Conservation (phyloP, 2,797 vertebrate species). For the Benthosema pterotum region DNA sequence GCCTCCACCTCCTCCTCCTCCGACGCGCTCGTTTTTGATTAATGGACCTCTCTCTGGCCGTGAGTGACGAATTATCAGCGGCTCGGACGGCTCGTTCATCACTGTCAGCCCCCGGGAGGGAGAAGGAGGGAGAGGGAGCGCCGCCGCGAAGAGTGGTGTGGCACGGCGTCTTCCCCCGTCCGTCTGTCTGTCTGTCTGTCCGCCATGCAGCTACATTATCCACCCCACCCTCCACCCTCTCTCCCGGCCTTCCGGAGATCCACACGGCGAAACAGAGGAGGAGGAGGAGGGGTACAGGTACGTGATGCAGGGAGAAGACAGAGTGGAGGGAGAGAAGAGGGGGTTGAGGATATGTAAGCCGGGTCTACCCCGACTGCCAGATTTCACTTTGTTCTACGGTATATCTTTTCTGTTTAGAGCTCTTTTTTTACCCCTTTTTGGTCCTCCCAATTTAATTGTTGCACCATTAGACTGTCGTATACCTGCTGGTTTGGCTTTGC, state of each 20-base stretch:
- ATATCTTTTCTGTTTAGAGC: too few relatives aligned
- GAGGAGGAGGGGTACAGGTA: not conserved
- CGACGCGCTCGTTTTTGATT: conserved; percentile 74
- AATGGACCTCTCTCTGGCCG: conserved; percentile 75
- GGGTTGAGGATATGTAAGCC: not conserved
- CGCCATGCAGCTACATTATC: conserved; percentile 50
- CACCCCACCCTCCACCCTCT: conserved; percentile 10
- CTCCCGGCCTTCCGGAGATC: not conserved
- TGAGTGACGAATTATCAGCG: conserved; percentile 83
- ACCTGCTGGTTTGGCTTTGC: too few relatives aligned
- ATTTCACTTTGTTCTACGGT: too few relatives aligned
- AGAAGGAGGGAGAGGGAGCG: too few relatives aligned
- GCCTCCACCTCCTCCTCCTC: conserved; percentile 38
- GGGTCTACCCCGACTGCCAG: too few relatives aligned
- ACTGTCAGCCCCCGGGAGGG: conserved; percentile 72
- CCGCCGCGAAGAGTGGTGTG: conserved; percentile 41
- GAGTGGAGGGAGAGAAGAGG: not conserved
- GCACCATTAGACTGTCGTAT: too few relatives aligned
- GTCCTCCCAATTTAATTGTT: too few relatives aligned
- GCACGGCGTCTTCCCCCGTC: conserved; percentile 41
- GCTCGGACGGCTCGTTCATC: conserved; percentile 76
- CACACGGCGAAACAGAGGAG: too few relatives aligned
- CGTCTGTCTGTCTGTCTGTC: too few relatives aligned
- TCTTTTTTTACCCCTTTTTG: too few relatives aligned
- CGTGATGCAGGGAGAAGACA: not conserved